Percentiles rank a stretch among this genome's conserved stretches.
Conservation (phyloP, 1,140 invertebrate genomes). For the Ditylenchus dipsaci region DNA sequence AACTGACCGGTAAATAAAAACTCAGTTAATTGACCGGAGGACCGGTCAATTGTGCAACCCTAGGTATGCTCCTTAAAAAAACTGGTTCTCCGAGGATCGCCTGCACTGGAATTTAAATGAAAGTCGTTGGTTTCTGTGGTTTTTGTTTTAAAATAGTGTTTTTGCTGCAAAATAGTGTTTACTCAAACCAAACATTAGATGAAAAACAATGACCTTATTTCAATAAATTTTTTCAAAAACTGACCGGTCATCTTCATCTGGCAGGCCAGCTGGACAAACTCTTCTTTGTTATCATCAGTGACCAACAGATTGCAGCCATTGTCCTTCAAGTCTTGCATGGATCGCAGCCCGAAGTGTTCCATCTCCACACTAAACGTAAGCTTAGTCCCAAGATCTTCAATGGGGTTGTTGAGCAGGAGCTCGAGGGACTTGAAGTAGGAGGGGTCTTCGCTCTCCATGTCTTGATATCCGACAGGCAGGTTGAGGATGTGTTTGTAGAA, state of each 20-base stretch:
- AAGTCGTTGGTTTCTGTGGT: no score
- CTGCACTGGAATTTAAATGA: no score
- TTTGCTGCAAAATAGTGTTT: no score
- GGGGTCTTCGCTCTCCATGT: constrained; percentile 92
- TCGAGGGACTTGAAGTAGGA: constrained; percentile 85
- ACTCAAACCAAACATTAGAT: no score
- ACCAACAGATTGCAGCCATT: constrained; percentile 79
- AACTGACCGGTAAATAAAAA: no score
- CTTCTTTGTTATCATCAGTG: constrained; percentile 84
- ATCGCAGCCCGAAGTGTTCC: constrained; percentile 87
- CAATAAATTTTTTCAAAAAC: background rate
- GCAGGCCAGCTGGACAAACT: constrained; percentile 84
- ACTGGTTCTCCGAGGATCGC: no score
- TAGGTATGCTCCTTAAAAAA: no score
- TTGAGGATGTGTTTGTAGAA: constrained; percentile 93
- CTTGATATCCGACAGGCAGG: constrained; percentile 79
- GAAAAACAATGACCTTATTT: no score
- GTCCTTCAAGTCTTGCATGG: constrained; percentile 77
- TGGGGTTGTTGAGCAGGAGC: constrained; percentile 79
- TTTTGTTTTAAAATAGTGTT: no score
- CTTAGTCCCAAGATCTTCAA: constrained; percentile 80
- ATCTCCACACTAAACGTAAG: constrained; percentile 84
- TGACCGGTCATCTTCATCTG: constrained; percentile 91
- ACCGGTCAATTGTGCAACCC: no score
- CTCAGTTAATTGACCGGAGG: no score